Evolutionary conservation across 1,140 invertebrate genomes (phyloP).

Genomic region (Dendroctonus ponderosae): DNA sequence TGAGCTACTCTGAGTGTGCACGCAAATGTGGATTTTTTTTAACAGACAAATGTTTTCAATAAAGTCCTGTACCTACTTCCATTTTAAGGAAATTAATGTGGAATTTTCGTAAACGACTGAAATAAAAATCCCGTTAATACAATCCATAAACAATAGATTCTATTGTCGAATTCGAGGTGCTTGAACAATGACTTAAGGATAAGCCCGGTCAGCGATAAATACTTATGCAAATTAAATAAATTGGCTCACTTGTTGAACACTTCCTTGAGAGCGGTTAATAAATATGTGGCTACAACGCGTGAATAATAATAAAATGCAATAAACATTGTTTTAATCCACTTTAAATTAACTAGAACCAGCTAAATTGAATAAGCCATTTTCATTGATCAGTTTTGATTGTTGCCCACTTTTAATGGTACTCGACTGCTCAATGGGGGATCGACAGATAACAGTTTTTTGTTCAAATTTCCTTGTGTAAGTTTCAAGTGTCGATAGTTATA

Average conservation of each 20-base stretch:
- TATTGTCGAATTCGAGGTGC: neutral
- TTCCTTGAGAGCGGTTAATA: conserved; percentile 11
- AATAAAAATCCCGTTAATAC: too few species aligned
- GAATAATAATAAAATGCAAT: conserved; percentile 16
- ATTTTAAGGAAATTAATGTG: too few species aligned
- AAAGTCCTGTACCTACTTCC: too few species aligned
- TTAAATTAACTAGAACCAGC: conserved; percentile 18
- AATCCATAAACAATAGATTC: too few species aligned
- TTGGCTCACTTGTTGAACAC: conserved; percentile 15
- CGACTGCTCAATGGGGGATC: neutral
- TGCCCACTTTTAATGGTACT: neutral
- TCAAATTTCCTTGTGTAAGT: too few species aligned
- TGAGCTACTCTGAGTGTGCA: too few species aligned
- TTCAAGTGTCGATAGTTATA: neutral
- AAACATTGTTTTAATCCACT: conserved; percentile 23
- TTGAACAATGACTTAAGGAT: conserved; percentile 9
- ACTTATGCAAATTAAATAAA: conserved; percentile 19
- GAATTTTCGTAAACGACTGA: too few species aligned
- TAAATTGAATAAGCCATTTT: conserved; percentile 9
- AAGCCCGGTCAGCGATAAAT: neutral
- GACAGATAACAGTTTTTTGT: neutral
- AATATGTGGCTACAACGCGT: conserved; percentile 16
- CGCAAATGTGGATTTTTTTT: too few species aligned
- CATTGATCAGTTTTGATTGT: conserved; percentile 6
- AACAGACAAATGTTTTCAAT: too few species aligned